Percentiles rank a stretch among this genome's conserved stretches.
Evolutionary conservation across 2,888 invertebrate species (phyloP).

Genomic region (Stegana nigrithorax): DNA sequence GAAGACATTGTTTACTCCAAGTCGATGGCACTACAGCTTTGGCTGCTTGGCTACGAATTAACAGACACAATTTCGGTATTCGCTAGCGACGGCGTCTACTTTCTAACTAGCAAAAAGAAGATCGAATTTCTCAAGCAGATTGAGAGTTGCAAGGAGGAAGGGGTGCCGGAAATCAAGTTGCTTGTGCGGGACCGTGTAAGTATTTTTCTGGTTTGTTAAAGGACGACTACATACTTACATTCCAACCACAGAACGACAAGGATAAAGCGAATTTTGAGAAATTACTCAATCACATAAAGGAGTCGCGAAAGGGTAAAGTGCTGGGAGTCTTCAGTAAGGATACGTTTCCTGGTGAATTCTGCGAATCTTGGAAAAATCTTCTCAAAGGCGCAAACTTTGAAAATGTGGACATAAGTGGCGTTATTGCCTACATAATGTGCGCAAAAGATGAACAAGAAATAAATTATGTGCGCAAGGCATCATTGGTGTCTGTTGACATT

Average conservation of each 20-base stretch:
- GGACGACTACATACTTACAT: neutral
- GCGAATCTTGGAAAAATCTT: conserved; percentile 88
- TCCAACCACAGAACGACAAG: conserved; percentile 79
- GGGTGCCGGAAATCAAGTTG: conserved; percentile 86
- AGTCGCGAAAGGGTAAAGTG: conserved; percentile 88
- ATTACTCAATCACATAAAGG: conserved; percentile 83
- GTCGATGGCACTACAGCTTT: conserved; percentile 95
- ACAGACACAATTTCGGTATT: conserved; percentile 95
- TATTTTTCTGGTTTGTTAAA: conserved; percentile 39
- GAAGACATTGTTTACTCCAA: conserved; percentile 97
- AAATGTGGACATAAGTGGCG: conserved; percentile 86
- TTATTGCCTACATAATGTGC: conserved; percentile 88
- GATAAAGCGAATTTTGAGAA: conserved; percentile 90
- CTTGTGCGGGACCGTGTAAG: conserved; percentile 90
- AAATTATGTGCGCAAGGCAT: conserved; percentile 90
- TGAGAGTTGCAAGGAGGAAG: conserved; percentile 86
- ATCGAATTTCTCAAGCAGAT: conserved; percentile 95
- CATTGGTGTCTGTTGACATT: conserved; percentile 91
- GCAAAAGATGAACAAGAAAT: conserved; percentile 96
- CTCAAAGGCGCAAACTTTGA: conserved; percentile 84
- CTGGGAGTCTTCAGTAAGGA: conserved; percentile 94
- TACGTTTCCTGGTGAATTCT: conserved; percentile 92
- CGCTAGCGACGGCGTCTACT: conserved; percentile 85
- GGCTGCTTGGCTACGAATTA: conserved; percentile 97
- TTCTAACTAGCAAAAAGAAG: conserved; percentile 97